phyloP scores from a whole-genome alignment of 2,797 vertebrate genomes.

The Delichon dasypus region DNA sequence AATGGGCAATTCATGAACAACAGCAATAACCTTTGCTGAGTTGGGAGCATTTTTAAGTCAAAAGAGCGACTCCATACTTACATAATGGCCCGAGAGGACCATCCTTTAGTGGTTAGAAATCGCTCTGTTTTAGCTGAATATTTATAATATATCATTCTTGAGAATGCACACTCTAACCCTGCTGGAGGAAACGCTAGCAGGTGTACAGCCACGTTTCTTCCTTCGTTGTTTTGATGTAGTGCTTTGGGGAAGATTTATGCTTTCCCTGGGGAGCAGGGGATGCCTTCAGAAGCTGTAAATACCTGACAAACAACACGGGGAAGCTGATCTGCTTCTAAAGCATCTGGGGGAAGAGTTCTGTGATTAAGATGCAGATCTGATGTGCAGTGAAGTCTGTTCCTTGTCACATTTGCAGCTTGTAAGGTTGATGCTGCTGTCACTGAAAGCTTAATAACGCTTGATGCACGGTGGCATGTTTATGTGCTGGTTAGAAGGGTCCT shows the following conservation, averaged over 20 bases:
- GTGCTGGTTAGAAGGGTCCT: not conserved
- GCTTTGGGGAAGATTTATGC: not conserved
- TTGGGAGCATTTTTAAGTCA: not conserved
- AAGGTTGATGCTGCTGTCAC: not conserved
- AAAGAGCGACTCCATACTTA: not conserved
- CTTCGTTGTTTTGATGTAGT: not conserved
- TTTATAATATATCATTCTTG: not conserved
- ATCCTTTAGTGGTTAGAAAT: not conserved
- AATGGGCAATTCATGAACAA: not conserved
- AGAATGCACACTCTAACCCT: not conserved
- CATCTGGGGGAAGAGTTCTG: not conserved
- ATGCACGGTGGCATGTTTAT: not conserved
- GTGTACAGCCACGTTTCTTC: not conserved
- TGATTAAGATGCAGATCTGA: slow-evolving; percentile 15
- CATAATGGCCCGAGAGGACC: not conserved
- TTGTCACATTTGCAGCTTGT: slow-evolving; percentile 10
- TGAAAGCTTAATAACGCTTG: not conserved
- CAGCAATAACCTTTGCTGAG: not conserved
- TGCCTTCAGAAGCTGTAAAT: slow-evolving; percentile 17
- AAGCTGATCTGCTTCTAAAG: not conserved
- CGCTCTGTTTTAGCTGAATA: not conserved
- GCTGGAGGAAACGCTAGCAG: not conserved
- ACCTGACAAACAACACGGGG: not conserved
- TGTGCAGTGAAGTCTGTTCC: slow-evolving; percentile 22
- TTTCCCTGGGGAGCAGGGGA: not conserved